A percentile compares a stretch with the other conserved stretches of the same genome.
Evolutionary conservation across 2,888 invertebrate species (phyloP).

Genomic region (Xestia ashworthii): DNA sequence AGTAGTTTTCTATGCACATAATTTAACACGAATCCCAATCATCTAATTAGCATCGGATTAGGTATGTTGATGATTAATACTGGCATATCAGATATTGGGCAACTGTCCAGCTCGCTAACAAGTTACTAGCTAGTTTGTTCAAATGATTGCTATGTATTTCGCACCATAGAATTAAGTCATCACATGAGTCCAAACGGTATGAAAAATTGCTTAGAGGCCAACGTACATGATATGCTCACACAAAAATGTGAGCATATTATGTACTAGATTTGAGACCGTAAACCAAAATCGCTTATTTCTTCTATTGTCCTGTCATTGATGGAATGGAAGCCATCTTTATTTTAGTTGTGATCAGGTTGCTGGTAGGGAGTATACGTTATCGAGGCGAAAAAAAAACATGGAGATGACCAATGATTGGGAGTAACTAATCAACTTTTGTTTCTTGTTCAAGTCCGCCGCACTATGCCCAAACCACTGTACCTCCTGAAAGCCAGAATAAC

Average conservation of each 20-base stretch:
- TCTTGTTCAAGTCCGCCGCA: too few relatives aligned
- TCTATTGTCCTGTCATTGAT: background rate
- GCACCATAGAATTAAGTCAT: background rate
- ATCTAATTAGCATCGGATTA: slow-evolving; percentile 28
- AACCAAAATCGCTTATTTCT: too few relatives aligned
- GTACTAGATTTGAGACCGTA: too few relatives aligned
- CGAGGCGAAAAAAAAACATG: background rate
- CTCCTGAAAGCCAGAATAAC: too few relatives aligned
- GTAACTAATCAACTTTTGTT: too few relatives aligned
- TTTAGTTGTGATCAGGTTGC: background rate
- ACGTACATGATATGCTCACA: too few relatives aligned
- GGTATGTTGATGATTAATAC: slow-evolving; percentile 21
- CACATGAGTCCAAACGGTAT: too few relatives aligned
- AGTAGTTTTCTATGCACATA: background rate
- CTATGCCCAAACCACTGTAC: too few relatives aligned
- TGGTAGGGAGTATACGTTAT: background rate
- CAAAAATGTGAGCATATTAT: too few relatives aligned
- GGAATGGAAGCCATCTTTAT: background rate
- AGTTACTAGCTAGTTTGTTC: background rate
- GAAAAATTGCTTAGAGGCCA: background rate
- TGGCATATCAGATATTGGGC: slow-evolving; percentile 34
- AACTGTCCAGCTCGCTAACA: slow-evolving; percentile 28
- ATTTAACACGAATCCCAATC: slow-evolving; percentile 15
- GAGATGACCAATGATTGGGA: background rate
- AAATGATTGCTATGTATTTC: background rate